Percentiles rank a stretch among this genome's conserved stretches.
These are phyloP conservation scores for Nemapogon koenigi DNA, from an alignment of 2,888 invertebrate species.

Conservation along the genomic window DNA sequence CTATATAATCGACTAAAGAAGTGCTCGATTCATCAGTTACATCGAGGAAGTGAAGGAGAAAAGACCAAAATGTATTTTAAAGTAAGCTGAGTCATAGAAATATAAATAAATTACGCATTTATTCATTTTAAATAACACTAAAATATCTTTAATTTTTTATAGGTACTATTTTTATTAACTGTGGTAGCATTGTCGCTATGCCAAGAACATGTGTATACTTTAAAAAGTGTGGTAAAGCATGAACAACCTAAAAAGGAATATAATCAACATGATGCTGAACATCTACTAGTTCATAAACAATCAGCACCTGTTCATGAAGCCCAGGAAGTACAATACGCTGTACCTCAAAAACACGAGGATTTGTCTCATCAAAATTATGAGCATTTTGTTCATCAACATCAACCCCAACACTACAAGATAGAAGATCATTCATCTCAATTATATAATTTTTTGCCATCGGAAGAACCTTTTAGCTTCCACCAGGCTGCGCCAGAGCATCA, in stretches of 20 bases:
- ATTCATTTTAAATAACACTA: neutral
- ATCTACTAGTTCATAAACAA: slow-evolving; percentile 20
- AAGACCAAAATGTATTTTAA: slow-evolving; percentile 54
- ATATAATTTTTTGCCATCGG: slow-evolving; percentile 1
- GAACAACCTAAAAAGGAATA: slow-evolving; percentile 31
- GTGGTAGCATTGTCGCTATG: slow-evolving; percentile 25
- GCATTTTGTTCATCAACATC: neutral
- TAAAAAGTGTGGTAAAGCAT: slow-evolving; percentile 28
- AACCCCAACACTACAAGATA: slow-evolving; percentile 2
- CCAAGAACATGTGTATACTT: slow-evolving; percentile 33
- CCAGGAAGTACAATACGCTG: slow-evolving; percentile 4
- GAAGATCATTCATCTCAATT: neutral
- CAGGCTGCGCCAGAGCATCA: slow-evolving; percentile 4
- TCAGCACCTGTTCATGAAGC: slow-evolving; percentile 2
- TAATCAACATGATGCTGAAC: slow-evolving; percentile 28
- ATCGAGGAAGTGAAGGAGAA: slow-evolving; percentile 53
- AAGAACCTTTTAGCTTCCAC: neutral
- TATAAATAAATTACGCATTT: neutral
- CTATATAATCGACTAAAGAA: slow-evolving; percentile 61
- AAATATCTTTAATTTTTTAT: slow-evolving; percentile 2
- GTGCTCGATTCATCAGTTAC: slow-evolving; percentile 59
- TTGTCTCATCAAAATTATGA: too few species aligned
- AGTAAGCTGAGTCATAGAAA: slow-evolving; percentile 27
- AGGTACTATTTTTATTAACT: slow-evolving; percentile 1
- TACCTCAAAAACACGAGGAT: neutral